Evolutionary conservation across 2,113 vertebrate genomes (phyloP).

Genomic region (Dipodomys spectabilis): DNA sequence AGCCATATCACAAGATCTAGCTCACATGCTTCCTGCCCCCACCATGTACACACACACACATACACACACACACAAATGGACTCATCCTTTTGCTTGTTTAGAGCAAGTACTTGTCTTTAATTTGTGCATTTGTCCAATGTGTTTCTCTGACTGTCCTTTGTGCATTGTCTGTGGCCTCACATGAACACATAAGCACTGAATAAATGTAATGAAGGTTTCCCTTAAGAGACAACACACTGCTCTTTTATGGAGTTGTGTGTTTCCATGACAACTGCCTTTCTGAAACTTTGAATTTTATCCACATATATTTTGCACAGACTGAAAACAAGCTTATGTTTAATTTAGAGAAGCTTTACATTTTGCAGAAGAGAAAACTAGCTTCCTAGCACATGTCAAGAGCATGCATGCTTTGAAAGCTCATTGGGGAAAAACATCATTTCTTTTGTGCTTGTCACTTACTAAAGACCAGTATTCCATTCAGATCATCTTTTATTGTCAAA

Average conservation of each 20-base stretch:
- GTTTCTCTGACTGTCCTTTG: constrained; percentile 40
- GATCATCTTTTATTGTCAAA: background rate
- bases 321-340: constrained; percentile 73
- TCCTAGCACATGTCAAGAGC: constrained; percentile 43
- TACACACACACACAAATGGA: constrained; percentile 18
- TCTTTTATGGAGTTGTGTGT: constrained; percentile 69
- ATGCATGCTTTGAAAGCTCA: constrained; percentile 45
- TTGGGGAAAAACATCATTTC: constrained; percentile 25
- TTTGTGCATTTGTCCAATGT: constrained; percentile 50
- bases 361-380: constrained; percentile 56
- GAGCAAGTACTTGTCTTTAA: constrained; percentile 48
- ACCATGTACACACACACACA: background rate
- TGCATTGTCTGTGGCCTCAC: constrained; percentile 47
- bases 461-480: constrained; percentile 51
- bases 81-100: constrained; percentile 14
- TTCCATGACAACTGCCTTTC: constrained; percentile 72
- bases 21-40: constrained; percentile 48
- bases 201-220: constrained; percentile 25
- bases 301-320: constrained; percentile 65
- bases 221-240: constrained; percentile 42
- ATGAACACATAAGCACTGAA: background rate
- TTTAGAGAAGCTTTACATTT: constrained; percentile 69
- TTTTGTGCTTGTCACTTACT: constrained; percentile 46
- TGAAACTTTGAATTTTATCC: constrained; percentile 74
- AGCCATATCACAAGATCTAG: constrained; percentile 9